These are phyloP conservation scores for Schizopygopsis malacanthus DNA, from an alignment of 2,797 vertebrate species.

Conservation along the genomic window DNA sequence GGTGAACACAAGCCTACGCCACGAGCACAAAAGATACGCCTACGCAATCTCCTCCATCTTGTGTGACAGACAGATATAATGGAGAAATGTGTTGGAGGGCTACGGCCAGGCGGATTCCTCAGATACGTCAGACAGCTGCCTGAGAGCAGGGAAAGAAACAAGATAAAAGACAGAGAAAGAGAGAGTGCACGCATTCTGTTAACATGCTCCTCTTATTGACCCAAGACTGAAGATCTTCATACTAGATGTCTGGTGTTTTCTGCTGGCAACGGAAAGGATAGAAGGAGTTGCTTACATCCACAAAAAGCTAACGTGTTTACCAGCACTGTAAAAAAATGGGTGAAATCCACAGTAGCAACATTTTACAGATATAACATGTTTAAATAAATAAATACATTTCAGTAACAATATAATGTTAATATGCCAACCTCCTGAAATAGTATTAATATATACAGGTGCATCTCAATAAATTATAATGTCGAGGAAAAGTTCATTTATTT, in stretches of 20 bases:
- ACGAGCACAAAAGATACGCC: slow-evolving; percentile 57
- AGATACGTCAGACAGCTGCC: slow-evolving; percentile 61
- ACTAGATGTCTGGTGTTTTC: not conserved
- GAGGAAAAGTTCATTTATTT: no score
- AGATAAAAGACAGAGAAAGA: slow-evolving; percentile 55
- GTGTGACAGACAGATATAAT: slow-evolving; percentile 61
- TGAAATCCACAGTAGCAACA: no score
- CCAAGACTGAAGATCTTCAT: slow-evolving; percentile 9
- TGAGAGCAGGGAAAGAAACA: slow-evolving; percentile 66
- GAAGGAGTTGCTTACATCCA: no score
- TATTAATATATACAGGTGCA: no score
- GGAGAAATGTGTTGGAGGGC: slow-evolving; percentile 54
- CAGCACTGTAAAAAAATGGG: not conserved
- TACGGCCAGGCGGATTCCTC: slow-evolving; percentile 25
- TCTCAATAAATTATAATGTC: no score
- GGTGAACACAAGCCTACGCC: slow-evolving; percentile 42
- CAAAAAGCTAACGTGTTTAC: not conserved
- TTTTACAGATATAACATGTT: no score
- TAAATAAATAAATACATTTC: no score
- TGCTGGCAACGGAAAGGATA: not conserved
- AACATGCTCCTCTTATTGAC: slow-evolving; percentile 35
- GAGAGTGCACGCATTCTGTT: slow-evolving; percentile 41
- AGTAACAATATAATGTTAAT: not conserved
- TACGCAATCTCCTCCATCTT: slow-evolving; percentile 63
- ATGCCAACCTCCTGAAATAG: not conserved